These are phyloP conservation scores for Xestoiulus laeticollis DNA, from an alignment of 2,888 invertebrate genomes.

Conservation along the genomic window DNA sequence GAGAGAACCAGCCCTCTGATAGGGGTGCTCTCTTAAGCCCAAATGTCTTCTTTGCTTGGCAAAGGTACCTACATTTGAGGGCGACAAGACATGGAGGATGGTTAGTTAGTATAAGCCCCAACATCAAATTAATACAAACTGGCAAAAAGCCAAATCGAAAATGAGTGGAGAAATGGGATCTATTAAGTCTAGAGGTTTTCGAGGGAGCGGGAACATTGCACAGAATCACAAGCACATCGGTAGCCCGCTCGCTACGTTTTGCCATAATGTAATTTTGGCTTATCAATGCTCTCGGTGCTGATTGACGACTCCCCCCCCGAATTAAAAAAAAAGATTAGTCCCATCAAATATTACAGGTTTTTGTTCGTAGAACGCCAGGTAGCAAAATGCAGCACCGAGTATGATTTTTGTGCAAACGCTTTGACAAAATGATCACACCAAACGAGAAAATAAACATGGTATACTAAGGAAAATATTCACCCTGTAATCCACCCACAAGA, in stretches of 20 bases:
- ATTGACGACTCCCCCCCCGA: background rate
- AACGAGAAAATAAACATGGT: conserved; percentile 23
- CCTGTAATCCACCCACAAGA: conserved; percentile 33
- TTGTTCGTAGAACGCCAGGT: background rate
- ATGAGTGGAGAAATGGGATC: background rate
- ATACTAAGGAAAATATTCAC: conserved; percentile 33
- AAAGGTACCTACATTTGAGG: conserved; percentile 75
- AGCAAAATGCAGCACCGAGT: background rate
- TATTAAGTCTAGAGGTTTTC: background rate
- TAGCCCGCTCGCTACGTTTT: background rate
- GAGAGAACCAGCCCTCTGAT: conserved; percentile 93
- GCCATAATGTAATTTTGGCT: background rate
- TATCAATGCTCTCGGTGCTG: background rate
- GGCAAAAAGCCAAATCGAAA: conserved; percentile 32
- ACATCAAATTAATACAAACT: background rate
- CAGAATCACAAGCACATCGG: conserved; percentile 15
- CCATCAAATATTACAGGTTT: background rate
- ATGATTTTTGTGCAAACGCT: conserved; percentile 12
- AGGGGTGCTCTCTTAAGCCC: conserved; percentile 96
- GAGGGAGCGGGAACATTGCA: background rate
- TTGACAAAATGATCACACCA: background rate
- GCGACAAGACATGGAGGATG: conserved; percentile 49
- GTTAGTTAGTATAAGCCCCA: conserved; percentile 44
- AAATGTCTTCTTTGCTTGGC: conserved; percentile 83
- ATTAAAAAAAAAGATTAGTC: background rate